phyloP scores from a whole-genome alignment of 2,888 invertebrate species.

The Dasypogon diadema region DNA sequence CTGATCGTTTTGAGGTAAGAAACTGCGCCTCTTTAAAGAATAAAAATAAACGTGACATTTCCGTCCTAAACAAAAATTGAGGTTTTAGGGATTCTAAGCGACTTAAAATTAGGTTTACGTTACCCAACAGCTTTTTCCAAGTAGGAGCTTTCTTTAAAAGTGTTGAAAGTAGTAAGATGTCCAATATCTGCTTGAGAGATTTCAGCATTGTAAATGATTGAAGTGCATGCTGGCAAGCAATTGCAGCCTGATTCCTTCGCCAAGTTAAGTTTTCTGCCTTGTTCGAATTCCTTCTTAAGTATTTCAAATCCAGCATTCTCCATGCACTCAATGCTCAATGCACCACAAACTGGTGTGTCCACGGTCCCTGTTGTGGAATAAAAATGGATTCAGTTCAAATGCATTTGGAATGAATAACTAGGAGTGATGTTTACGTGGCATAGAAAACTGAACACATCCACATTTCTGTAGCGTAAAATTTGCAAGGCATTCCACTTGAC shows the following conservation, averaged over 20 bases:
- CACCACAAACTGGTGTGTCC: conserved; percentile 67
- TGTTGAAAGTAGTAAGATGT: not conserved
- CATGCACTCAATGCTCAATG: conserved; percentile 64
- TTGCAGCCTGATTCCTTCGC: conserved; percentile 66
- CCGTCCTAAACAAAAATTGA: not conserved
- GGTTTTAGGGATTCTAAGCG: not conserved
- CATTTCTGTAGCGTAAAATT: conserved; percentile 76
- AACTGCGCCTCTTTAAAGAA: conserved; percentile 69
- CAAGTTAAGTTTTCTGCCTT: not conserved
- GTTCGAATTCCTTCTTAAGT: conserved; percentile 63
- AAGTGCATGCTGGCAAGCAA: conserved; percentile 75
- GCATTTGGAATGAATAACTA: too few relatives aligned
- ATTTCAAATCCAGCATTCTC: conserved; percentile 65
- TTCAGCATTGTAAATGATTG: conserved; percentile 75
- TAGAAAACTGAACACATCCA: conserved; percentile 78
- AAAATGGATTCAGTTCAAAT: too few relatives aligned
- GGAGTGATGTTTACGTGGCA: conserved; percentile 70
- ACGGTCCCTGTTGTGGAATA: conserved; percentile 62
- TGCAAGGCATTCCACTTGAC: conserved; percentile 79
- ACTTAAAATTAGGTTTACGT: not conserved
- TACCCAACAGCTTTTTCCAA: not conserved
- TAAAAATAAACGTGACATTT: conserved; percentile 2
- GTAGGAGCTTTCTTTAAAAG: not conserved
- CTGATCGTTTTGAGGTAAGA: conserved; percentile 73
- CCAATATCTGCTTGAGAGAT: conserved; percentile 71